Base-by-base conservation (phyloP, 2,113 vertebrate genomes). In the Pantherophis guttatus region DNA sequence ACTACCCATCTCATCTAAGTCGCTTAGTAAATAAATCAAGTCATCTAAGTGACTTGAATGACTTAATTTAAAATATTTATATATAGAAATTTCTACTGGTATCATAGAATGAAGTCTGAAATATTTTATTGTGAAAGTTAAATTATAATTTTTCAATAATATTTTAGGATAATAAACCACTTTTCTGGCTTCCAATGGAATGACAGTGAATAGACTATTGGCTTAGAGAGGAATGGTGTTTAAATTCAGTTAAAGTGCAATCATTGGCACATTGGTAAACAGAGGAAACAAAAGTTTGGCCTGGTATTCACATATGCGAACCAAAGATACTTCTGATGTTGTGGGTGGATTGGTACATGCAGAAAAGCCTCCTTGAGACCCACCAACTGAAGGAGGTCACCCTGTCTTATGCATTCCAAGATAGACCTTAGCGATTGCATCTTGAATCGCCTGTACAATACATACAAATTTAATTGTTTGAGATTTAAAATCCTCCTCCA, bases 171-270 rank as follows among this genome's bases (percentile, higher is more conserved):
- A 53, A 92, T 33, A 92, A 87, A n/a, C 3, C 26, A 39, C 58
- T 87, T 59, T 65, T 52, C 33, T 87, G 58, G 59, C 62, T 50
- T 50, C 29, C 24, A 15, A 3, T 54, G 11, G 86, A 65, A 88
- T 70, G 33, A 92, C 21, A 12, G 58, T 88, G 57, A 87, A 53
- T 29, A 65, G 29, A 86, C 21, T 52, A 92, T 15, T 39, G 29
- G 19, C 11, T 92, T 87, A 92, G 85, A 52, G 21, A 65, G 21
- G 52, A 92, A 92, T 52, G 93, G 87, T 89, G 1, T 0, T 91
- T 91, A 94, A 92, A n/a, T 8, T 15, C 90, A 95, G 4, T 52
- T 26, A 93, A 95, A 96, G 29, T 55, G 44, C 93, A 96, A 95
- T 91, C 86, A 89, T 48, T 24, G 57, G 1, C 3, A 10, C 89